Evolutionary conservation across 2,888 invertebrate genomes (phyloP).

Genomic region (Alentia gelatinosa): DNA sequence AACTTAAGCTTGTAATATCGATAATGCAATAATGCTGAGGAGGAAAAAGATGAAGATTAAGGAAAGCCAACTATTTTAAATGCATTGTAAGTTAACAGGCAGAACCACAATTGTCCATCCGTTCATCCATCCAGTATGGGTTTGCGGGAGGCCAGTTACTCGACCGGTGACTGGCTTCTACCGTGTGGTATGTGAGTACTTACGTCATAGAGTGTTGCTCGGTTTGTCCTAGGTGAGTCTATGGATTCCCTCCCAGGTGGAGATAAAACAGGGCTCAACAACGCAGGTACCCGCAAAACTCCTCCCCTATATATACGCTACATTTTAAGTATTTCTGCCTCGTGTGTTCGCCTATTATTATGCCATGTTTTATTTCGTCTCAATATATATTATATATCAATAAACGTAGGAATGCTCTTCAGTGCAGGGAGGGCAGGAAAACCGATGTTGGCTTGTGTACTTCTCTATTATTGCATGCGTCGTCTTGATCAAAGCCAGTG

Average conservation of each 20-base stretch:
- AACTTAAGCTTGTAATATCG: background rate
- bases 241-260: constrained; percentile 47
- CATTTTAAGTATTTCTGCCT: constrained; percentile 51
- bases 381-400: background rate
- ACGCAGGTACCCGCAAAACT: constrained; percentile 41
- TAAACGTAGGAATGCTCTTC: constrained; percentile 38
- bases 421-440: constrained; percentile 43
- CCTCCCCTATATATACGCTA: constrained; percentile 48
- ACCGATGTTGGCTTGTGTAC: constrained; percentile 31
- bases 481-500: constrained; percentile 32
- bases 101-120: background rate
- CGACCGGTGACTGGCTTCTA: background rate
- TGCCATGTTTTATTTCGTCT: constrained; percentile 25
- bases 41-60: background rate
- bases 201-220: constrained; percentile 33
- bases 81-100: constrained; percentile 15
- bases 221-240: constrained; percentile 54
- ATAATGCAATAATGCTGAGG: background rate
- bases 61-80: background rate
- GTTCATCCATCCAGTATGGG: background rate
- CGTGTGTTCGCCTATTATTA: constrained; percentile 52
- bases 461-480: constrained; percentile 42
- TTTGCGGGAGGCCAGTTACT: background rate
- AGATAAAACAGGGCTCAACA: constrained; percentile 22
- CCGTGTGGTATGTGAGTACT: constrained; percentile 8